phyloP scores from a whole-genome alignment of 35 echinoderm and acorn worm species.

The Nesometra sesokonis region DNA sequence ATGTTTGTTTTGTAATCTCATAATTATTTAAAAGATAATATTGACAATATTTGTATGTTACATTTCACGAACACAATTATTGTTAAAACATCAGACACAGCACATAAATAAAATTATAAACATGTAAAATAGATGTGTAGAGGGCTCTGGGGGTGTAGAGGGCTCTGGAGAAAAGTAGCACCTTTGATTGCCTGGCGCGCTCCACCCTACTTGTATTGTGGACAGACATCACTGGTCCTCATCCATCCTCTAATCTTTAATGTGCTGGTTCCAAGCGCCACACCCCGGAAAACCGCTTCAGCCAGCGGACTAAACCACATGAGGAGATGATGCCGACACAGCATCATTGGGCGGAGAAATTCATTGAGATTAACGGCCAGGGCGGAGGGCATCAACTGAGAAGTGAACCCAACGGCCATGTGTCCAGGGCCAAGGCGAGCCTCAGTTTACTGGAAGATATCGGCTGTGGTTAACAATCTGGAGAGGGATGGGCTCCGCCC shows the following conservation, averaged over 20 bases:
- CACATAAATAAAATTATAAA: too few species aligned
- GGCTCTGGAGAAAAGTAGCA: neutral
- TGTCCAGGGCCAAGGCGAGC: conserved; percentile 40
- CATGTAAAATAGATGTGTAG: too few species aligned
- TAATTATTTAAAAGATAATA: too few species aligned
- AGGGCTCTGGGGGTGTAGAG: too few species aligned
- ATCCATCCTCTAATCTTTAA: conserved; percentile 54
- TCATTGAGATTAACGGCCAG: conserved; percentile 3
- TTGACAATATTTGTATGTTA: too few species aligned
- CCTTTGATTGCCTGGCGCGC: neutral
- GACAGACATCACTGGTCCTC: conserved; percentile 49
- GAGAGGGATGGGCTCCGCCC: conserved; percentile 41
- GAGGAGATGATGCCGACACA: conserved; percentile 44
- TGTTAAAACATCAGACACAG: too few species aligned
- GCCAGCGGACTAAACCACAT: conserved; percentile 40
- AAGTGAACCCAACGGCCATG: conserved; percentile 21
- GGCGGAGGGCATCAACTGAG: conserved; percentile 11
- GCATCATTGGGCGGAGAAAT: conserved; percentile 44
- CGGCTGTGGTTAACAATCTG: conserved; percentile 39
- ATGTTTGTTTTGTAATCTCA: too few species aligned
- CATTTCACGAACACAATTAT: too few species aligned
- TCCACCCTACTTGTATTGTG: conserved; percentile 15
- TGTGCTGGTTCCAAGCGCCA: conserved; percentile 47
- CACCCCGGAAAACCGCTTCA: conserved; percentile 41
- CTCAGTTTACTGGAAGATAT: conserved; percentile 20